Base-by-base conservation (phyloP, 2,888 invertebrate genomes). In the Odontothrips loti region DNA sequence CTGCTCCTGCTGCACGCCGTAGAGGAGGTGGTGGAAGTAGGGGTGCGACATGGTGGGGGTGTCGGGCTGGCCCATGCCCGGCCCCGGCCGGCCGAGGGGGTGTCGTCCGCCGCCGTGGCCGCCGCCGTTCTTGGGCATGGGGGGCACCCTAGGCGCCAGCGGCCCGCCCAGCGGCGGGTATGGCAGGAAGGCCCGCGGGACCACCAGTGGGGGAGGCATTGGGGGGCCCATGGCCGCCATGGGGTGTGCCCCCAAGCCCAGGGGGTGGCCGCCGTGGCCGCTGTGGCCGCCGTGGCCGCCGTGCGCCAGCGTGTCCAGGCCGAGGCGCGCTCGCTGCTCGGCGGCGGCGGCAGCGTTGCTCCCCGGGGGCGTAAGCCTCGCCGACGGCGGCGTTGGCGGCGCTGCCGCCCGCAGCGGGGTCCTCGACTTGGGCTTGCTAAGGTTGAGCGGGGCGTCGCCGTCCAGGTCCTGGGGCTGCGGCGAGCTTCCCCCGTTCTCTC, bases 341-440 rank as follows among this genome's bases (percentile, higher is more conserved):
- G 58, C 17, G 58, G 58, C 58, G 15, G 58, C 68, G 68, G 68
- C 83, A 89, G 89, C n/a, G 89, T 90, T 84, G 89, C 89, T 2
- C 51, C 51, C 51, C 15, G 51, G 51, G 51, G 58, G 58, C 58
- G 58, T 17, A 6, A 17, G 17, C 58, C 58, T 58, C 17, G 58
- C 58, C 58, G 58, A n/a, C 58, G 58, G 79, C 27, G 29, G 83
- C 63, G 29, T 79, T 79, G 86, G 86, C 51, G 86, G 86, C 15
- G 15, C 11, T 6, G n/a, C 68, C 9, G 68, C 68, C 23, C 68
- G 68, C 68, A 2, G 51, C 51, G 51, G 51, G 4, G 51, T 51
- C 51, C 20, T 2, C 4, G 51, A 89, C 85, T 96, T 94, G 82
- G 96, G 96, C 88, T 96, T 97, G 85, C 93, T 93, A 81, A 97